A percentile compares a stretch with the other conserved stretches of the same genome.
Conservation (phyloP, 2,797 vertebrate genomes). For the Girardinus metallicus region DNA sequence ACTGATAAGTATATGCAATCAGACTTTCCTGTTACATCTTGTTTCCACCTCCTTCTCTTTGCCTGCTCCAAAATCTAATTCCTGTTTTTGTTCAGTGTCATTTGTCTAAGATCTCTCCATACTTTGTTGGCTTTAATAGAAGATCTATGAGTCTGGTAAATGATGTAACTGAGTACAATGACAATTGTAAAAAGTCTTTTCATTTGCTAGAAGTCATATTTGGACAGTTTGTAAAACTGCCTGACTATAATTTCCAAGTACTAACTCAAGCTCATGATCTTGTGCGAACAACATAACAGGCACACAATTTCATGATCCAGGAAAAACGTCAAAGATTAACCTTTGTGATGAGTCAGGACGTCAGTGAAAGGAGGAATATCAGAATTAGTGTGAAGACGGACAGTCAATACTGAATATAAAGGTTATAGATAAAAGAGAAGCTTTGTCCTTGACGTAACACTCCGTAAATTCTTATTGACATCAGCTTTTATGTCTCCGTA, state of each 20-base stretch:
- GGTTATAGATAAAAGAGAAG: constrained; percentile 3
- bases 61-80: neutral
- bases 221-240: constrained; percentile 6
- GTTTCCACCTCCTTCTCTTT: neutral
- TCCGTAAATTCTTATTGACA: constrained; percentile 23
- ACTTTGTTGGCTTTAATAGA: constrained; percentile 13
- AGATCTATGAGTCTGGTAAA: constrained; percentile 12
- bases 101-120: neutral
- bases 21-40: neutral
- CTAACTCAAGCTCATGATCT: constrained; percentile 2
- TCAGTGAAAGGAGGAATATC: constrained; percentile 22
- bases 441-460: constrained; percentile 14
- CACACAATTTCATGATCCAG: constrained; percentile 8
- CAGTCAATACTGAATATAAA: constrained; percentile 7
- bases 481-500: constrained; percentile 15
- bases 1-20: neutral
- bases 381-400: constrained; percentile 10
- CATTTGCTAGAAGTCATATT: constrained; percentile 13
- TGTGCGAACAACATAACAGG: constrained; percentile 1
- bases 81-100: neutral
- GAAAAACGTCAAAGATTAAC: constrained; percentile 9
- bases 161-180: constrained; percentile 16
- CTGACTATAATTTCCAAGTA: constrained; percentile 7
- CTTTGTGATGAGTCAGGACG: constrained; percentile 23
- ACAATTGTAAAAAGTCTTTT: constrained; percentile 3